A percentile compares a stretch with the other conserved stretches of the same genome.
Conservation (phyloP, 2,888 invertebrate genomes). For the Latrodectus elegans region DNA sequence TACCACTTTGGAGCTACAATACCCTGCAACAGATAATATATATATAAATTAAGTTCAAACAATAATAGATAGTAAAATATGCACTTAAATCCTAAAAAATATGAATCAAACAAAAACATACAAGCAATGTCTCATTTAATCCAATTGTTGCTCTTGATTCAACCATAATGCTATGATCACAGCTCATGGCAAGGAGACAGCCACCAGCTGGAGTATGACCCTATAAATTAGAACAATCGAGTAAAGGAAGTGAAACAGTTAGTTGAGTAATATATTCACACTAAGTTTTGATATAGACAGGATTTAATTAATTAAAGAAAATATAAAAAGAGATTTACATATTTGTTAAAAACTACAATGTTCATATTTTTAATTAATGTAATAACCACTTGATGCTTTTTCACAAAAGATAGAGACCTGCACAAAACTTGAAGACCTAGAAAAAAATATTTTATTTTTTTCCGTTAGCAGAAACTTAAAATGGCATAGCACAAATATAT, state of each 20-base stretch:
- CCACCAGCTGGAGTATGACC: conserved; percentile 90
- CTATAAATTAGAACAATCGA: conserved; percentile 76
- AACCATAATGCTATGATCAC: conserved; percentile 91
- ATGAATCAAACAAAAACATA: conserved; percentile 73
- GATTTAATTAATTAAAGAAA: not conserved
- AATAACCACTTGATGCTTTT: too few species aligned
- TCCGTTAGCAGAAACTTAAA: too few species aligned
- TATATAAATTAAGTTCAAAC: too few species aligned
- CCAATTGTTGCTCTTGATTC: conserved; percentile 86
- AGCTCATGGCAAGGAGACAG: conserved; percentile 84
- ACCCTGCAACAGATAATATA: conserved; percentile 22
- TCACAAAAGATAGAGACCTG: too few species aligned
- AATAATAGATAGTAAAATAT: too few species aligned
- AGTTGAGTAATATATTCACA: not conserved
- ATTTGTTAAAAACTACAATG: not conserved
- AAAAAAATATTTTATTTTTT: too few species aligned
- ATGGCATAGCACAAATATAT: too few species aligned
- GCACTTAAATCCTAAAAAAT: too few species aligned
- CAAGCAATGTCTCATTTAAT: conserved; percentile 89
- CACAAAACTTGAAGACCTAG: too few species aligned
- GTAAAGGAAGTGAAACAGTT: not conserved
- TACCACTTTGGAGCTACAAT: conserved; percentile 48
- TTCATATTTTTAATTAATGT: too few species aligned
- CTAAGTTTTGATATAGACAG: not conserved
- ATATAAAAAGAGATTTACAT: not conserved